Percentiles rank a stretch among this genome's conserved stretches.
These are phyloP conservation scores for Chromoteleia sp. DNA, from an alignment of 2,888 invertebrate genomes.

Conservation along the genomic window DNA sequence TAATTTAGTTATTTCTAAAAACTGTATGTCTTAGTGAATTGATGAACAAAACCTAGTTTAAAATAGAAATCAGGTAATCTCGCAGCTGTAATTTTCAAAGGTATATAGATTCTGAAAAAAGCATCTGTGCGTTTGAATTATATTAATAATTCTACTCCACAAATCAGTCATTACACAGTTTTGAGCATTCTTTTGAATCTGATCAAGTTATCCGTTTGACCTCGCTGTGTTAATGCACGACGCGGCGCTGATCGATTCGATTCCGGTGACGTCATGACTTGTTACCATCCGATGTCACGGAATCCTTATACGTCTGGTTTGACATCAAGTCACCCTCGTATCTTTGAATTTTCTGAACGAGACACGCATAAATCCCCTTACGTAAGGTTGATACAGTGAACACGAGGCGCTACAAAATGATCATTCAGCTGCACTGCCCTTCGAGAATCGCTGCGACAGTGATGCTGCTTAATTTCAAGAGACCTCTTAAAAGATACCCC, in stretches of 20 bases:
- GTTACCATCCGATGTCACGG: neutral
- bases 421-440: slow-evolving; percentile 50
- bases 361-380: slow-evolving; percentile 35
- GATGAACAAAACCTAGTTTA: too few species aligned
- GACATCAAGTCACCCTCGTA: slow-evolving; percentile 20
- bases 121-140: too few species aligned
- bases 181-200: too few species aligned
- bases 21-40: too few species aligned
- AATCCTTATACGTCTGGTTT: neutral
- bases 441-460: slow-evolving; percentile 43
- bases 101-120: too few species aligned
- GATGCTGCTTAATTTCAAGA: slow-evolving; percentile 54
- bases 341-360: slow-evolving; percentile 33
- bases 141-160: too few species aligned
- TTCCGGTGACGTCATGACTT: neutral
- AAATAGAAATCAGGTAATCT: too few species aligned
- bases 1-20: too few species aligned
- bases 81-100: too few species aligned
- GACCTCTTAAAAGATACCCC: slow-evolving; percentile 53
- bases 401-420: slow-evolving; percentile 45
- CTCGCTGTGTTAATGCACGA: neutral
- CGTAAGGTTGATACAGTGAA: slow-evolving; percentile 16
- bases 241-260: neutral
- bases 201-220: neutral
- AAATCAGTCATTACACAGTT: too few species aligned